Conservation (phyloP, 2,797 vertebrate genomes). For the Harpagifer antarcticus region DNA sequence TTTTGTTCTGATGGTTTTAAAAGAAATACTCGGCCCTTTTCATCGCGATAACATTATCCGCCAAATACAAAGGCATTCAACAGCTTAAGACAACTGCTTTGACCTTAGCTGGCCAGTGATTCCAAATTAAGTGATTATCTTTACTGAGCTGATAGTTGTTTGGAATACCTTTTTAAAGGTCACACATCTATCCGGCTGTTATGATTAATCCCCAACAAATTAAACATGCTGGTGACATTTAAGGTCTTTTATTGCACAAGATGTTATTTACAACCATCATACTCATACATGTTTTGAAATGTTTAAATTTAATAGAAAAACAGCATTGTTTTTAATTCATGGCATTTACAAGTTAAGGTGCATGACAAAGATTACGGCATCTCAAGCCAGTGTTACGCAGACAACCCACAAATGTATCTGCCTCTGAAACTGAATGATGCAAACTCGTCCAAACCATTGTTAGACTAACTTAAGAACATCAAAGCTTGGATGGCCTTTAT, state of each 20-base stretch:
- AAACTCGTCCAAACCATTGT: too few relatives aligned
- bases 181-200: constrained; percentile 75
- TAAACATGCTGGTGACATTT: constrained; percentile 75
- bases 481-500: too few relatives aligned
- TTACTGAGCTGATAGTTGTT: constrained; percentile 91
- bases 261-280: constrained; percentile 20
- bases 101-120: constrained; percentile 38
- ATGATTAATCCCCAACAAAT: constrained; percentile 89
- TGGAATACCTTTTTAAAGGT: constrained; percentile 90
- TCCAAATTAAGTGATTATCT: constrained; percentile 82
- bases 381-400: too few relatives aligned
- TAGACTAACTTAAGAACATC: too few relatives aligned
- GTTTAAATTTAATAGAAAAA: constrained; percentile 16
- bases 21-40: constrained; percentile 11
- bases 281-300: constrained; percentile 13
- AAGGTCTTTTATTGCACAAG: constrained; percentile 37
- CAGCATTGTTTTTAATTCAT: not conserved
- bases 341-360: not conserved
- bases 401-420: too few relatives aligned
- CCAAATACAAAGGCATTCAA: constrained; percentile 40
- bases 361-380: too few relatives aligned
- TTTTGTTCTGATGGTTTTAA: constrained; percentile 18
- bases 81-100: constrained; percentile 11
- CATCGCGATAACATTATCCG: constrained; percentile 5
- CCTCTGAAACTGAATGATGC: too few relatives aligned